These are phyloP conservation scores for Melinaea marsaeus DNA, from an alignment of 2,888 invertebrate genomes.

Conservation along the genomic window DNA sequence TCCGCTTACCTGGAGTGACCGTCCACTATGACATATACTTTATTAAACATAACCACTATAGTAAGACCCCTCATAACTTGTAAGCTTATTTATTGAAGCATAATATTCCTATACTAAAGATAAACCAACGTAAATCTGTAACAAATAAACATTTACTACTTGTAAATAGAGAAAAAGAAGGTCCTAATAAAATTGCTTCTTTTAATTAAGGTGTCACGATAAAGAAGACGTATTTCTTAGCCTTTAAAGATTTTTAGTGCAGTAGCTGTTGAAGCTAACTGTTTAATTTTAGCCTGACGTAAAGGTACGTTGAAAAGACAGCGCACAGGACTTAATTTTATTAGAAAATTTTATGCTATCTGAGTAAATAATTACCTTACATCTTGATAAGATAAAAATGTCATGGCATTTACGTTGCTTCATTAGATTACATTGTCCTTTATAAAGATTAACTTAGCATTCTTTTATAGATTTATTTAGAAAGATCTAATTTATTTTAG, in stretches of 20 bases:
- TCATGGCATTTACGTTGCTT: neutral
- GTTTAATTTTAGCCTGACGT: conserved; percentile 23
- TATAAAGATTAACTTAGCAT: neutral
- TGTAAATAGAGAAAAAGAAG: conserved; percentile 6
- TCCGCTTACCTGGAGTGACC: neutral
- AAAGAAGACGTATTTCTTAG: conserved; percentile 28
- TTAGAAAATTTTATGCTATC: neutral
- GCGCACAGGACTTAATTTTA: conserved; percentile 4
- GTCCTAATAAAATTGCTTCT: conserved; percentile 23
- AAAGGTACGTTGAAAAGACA: conserved; percentile 16
- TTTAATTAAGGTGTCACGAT: conserved; percentile 29
- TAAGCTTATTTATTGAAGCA: conserved; percentile 2
- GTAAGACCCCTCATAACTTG: neutral
- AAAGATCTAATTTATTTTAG: too few species aligned
- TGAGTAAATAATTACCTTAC: neutral
- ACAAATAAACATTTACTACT: neutral
- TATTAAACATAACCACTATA: neutral
- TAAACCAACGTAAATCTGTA: conserved; percentile 1
- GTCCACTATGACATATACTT: neutral
- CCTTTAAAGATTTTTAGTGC: conserved; percentile 29
- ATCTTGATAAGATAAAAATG: neutral
- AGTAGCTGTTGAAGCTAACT: conserved; percentile 27
- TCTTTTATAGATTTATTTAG: too few species aligned
- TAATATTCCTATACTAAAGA: too few species aligned
- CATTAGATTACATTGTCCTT: neutral